Evolutionary conservation across 2,888 invertebrate species (phyloP).

Genomic region (Chrysodeixis includens): DNA sequence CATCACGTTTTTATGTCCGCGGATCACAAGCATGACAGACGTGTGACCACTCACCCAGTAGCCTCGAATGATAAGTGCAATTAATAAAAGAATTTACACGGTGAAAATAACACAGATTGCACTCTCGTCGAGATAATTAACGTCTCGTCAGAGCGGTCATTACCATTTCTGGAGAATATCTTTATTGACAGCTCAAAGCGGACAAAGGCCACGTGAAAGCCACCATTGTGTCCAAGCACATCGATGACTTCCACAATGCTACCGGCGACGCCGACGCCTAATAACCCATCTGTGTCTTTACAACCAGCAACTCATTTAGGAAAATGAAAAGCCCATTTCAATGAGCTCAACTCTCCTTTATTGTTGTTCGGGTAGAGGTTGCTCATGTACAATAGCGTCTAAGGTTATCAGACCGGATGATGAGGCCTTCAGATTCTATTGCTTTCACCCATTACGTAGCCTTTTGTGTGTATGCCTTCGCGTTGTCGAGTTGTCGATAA

Average conservation of each 20-base stretch:
- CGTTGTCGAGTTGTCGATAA: slow-evolving; percentile 61
- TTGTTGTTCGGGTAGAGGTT: slow-evolving; percentile 75
- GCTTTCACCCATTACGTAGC: slow-evolving; percentile 85
- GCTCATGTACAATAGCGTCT: slow-evolving; percentile 78
- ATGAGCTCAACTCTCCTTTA: slow-evolving; percentile 79
- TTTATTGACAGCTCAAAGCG: slow-evolving; percentile 82
- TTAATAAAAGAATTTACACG: slow-evolving; percentile 39
- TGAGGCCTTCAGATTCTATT: slow-evolving; percentile 81
- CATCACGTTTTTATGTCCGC: not conserved
- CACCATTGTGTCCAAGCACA: slow-evolving; percentile 73
- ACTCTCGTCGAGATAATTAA: slow-evolving; percentile 73
- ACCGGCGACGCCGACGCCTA: slow-evolving; percentile 77
- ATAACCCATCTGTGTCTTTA: slow-evolving; percentile 75
- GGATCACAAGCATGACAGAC: not conserved
- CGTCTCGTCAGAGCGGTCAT: slow-evolving; percentile 70
- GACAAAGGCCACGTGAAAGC: slow-evolving; percentile 79
- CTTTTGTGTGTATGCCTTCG: slow-evolving; percentile 74
- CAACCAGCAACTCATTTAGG: slow-evolving; percentile 84
- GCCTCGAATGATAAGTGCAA: slow-evolving; percentile 49
- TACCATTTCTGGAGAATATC: slow-evolving; percentile 73
- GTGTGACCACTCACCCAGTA: slow-evolving; percentile 47
- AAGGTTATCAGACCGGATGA: slow-evolving; percentile 88
- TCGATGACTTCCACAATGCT: slow-evolving; percentile 78
- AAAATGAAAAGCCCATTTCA: slow-evolving; percentile 84
- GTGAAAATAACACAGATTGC: slow-evolving; percentile 55